Evolutionary conservation across 2,888 invertebrate species (phyloP).

Genomic region (Trisateles emortualis): DNA sequence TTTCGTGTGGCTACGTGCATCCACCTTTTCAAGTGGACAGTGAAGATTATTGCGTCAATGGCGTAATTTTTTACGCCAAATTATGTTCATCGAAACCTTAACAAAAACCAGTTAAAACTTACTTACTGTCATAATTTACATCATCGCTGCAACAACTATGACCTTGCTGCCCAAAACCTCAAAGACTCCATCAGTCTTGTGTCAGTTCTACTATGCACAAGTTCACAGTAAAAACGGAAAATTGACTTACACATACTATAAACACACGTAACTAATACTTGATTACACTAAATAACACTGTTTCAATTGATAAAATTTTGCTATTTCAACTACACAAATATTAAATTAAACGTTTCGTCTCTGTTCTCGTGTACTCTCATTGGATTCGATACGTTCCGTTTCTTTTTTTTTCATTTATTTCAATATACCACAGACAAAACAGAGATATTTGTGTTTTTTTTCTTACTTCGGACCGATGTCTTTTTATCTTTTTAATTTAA

Average conservation of each 20-base stretch:
- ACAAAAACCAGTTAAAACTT: slow-evolving; percentile 53
- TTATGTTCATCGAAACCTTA: neutral
- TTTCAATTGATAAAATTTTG: slow-evolving; percentile 6
- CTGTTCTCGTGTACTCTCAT: slow-evolving; percentile 24
- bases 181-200: slow-evolving; percentile 47
- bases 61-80: slow-evolving; percentile 5
- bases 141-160: slow-evolving; percentile 66
- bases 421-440: slow-evolving; percentile 11
- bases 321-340: slow-evolving; percentile 11
- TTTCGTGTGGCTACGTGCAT: neutral
- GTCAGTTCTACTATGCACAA: slow-evolving; percentile 33
- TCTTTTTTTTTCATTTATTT: slow-evolving; percentile 14
- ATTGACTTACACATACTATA: slow-evolving; percentile 26
- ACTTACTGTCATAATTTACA: slow-evolving; percentile 77
- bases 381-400: slow-evolving; percentile 15
- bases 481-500: neutral
- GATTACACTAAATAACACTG: slow-evolving; percentile 23
- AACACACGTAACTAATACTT: slow-evolving; percentile 14
- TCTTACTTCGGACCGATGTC: neutral
- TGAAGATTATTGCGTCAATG: slow-evolving; percentile 2
- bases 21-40: neutral
- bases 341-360: slow-evolving; percentile 4
- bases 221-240: slow-evolving; percentile 30
- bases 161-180: slow-evolving; percentile 68
- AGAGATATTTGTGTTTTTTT: neutral